Conservation (phyloP, 1,140 invertebrate species). For the Psilanteris sp. region DNA sequence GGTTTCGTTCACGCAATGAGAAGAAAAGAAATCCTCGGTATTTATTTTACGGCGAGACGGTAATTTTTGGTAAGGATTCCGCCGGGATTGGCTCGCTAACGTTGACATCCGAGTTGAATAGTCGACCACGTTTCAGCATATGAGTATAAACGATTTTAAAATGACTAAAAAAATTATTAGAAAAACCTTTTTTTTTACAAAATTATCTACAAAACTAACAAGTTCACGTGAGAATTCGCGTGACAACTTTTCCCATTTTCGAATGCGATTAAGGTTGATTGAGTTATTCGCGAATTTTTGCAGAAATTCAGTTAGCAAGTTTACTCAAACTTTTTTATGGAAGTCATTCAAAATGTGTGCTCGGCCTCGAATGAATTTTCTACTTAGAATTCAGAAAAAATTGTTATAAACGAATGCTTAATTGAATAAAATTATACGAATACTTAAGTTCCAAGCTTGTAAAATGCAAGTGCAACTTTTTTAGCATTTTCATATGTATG, state of each 20-base stretch:
- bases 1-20: conserved; percentile 37
- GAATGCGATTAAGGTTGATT: conserved; percentile 12
- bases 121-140: conserved; percentile 16
- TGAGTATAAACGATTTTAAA: too few relatives aligned
- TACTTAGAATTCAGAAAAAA: not conserved
- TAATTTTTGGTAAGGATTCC: conserved; percentile 40
- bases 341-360: conserved; percentile 6
- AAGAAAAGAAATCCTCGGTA: conserved; percentile 39
- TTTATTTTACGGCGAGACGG: conserved; percentile 55
- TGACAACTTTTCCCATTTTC: conserved; percentile 14
- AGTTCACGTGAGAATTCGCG: not conserved
- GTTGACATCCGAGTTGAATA: conserved; percentile 27
- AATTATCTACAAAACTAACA: not conserved
- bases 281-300: conserved; percentile 25
- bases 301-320: conserved; percentile 13
- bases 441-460: too few relatives aligned
- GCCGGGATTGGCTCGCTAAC: conserved; percentile 24
- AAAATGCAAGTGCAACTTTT: too few relatives aligned
- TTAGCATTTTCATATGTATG: too few relatives aligned
- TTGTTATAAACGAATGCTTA: not conserved
- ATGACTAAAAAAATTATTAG: too few relatives aligned
- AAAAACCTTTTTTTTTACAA: not conserved
- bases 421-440: not conserved
- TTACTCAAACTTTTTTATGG: conserved; percentile 10
- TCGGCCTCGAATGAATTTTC: not conserved